Evolutionary conservation across 2,888 invertebrate species (phyloP).

Genomic region (Stegophylla sp.): DNA sequence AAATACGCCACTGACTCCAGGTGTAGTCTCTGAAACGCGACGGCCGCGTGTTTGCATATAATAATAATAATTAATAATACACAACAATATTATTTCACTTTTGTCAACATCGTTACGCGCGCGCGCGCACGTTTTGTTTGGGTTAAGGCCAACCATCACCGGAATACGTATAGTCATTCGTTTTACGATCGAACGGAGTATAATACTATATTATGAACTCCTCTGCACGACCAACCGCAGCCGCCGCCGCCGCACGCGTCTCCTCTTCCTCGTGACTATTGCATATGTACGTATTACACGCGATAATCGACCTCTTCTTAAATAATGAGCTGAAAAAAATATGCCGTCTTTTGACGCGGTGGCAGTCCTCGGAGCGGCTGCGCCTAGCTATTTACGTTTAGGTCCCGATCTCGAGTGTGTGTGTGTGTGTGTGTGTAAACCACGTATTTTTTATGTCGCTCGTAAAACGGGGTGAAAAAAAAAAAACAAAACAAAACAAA

Average conservation of each 20-base stretch:
- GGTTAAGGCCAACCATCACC: conserved; percentile 44
- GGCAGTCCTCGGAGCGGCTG: background rate
- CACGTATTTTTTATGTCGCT: conserved; percentile 39
- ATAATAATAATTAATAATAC: too few relatives aligned
- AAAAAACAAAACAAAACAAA: conserved; percentile 20
- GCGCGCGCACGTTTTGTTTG: conserved; percentile 42
- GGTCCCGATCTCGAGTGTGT: background rate
- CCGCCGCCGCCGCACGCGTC: too few relatives aligned
- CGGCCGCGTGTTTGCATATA: conserved; percentile 10
- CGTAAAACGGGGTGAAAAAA: conserved; percentile 16
- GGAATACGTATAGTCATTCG: background rate
- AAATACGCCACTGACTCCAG: too few relatives aligned
- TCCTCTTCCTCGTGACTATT: conserved; percentile 36
- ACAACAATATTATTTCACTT: background rate
- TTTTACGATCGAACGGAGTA: conserved; percentile 34
- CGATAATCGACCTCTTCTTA: conserved; percentile 2
- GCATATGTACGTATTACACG: background rate
- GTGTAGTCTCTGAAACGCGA: conserved; percentile 6
- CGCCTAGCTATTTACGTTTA: conserved; percentile 33
- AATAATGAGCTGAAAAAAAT: conserved; percentile 24
- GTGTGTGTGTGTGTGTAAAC: conserved; percentile 7
- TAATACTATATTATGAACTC: background rate
- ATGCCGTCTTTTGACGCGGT: background rate
- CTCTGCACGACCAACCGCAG: too few relatives aligned
- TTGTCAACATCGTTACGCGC: conserved; percentile 31